Conservation (phyloP, 2,888 invertebrate genomes). For the Ametastegia equiseti region DNA sequence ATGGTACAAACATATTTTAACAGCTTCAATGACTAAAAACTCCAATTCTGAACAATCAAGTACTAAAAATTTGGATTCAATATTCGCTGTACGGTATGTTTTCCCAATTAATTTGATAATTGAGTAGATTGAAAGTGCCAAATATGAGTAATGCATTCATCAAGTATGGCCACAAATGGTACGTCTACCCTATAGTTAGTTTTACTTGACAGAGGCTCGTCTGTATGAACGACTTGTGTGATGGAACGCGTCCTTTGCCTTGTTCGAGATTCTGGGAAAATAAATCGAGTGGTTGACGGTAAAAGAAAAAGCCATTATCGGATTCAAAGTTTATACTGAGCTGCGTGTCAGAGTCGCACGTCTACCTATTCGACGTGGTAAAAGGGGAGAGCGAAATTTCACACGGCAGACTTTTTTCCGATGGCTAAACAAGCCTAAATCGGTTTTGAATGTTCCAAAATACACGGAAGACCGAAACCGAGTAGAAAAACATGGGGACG, state of each 20-base stretch:
- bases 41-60: too few species aligned
- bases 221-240: not conserved
- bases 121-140: too few species aligned
- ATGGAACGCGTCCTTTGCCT: not conserved
- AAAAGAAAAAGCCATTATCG: conserved; percentile 21
- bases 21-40: too few species aligned
- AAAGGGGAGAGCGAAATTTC: not conserved
- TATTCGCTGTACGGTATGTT: too few species aligned
- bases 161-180: too few species aligned
- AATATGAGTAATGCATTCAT: too few species aligned
- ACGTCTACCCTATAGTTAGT: too few species aligned
- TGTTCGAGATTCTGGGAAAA: not conserved
- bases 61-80: too few species aligned
- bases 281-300: not conserved
- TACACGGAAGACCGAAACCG: conserved; percentile 12
- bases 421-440: conserved; percentile 31
- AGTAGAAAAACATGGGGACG: conserved; percentile 29
- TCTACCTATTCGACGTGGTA: not conserved
- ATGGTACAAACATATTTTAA: too few species aligned
- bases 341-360: not conserved
- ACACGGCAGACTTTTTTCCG: not conserved
- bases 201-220: too few species aligned
- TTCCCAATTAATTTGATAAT: too few species aligned
- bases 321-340: conserved; percentile 17
- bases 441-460: conserved; percentile 36